phyloP scores from a whole-genome alignment of 2,113 vertebrate genomes.

The Corynorhinus townsendii region DNA sequence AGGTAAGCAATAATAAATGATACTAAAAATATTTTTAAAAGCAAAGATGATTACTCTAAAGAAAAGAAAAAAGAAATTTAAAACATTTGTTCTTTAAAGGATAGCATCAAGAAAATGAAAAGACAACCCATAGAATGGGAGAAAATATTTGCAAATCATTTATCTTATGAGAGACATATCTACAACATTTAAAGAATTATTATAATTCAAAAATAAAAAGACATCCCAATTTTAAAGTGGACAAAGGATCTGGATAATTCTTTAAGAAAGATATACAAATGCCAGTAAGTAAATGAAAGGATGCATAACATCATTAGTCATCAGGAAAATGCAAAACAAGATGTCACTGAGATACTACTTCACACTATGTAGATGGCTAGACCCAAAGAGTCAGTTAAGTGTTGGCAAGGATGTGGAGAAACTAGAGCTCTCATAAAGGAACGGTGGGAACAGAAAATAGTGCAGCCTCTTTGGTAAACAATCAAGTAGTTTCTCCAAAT shows the following conservation, averaged over 20 bases:
- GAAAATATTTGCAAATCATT: neutral
- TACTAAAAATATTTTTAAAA: neutral
- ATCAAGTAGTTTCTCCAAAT: neutral
- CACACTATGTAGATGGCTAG: neutral
- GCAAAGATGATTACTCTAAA: neutral
- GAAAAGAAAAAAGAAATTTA: neutral
- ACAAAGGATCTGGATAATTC: neutral
- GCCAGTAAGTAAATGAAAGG: neutral
- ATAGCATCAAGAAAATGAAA: neutral
- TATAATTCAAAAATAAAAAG: neutral
- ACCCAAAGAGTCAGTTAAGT: neutral
- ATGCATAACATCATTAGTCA: neutral
- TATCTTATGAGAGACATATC: neutral
- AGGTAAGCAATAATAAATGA: neutral
- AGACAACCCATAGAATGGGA: neutral
- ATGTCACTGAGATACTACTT: neutral
- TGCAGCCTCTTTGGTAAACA: neutral
- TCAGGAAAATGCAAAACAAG: neutral
- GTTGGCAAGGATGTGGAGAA: neutral
- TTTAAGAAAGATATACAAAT: neutral
- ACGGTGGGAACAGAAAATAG: neutral
- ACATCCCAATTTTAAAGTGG: neutral
- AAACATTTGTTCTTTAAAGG: neutral
- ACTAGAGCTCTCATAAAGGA: neutral
- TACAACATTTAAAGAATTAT: neutral